phyloP scores from a whole-genome alignment of 2,797 vertebrate species.

The Apogon hyalosoma region DNA sequence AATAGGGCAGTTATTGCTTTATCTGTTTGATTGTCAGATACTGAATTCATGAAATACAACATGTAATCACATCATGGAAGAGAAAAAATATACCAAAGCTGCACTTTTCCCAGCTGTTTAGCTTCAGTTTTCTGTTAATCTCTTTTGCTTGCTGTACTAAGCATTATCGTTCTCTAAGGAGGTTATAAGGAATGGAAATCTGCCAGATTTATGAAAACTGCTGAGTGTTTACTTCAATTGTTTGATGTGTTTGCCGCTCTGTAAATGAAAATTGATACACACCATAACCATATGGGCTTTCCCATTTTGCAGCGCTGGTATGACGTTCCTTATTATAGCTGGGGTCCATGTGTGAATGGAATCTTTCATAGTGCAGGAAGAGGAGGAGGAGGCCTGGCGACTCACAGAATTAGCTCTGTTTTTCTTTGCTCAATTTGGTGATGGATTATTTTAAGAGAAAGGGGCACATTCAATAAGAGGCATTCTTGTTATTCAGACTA shows the following conservation, averaged over 20 bases:
- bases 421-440: slow-evolving; percentile 82
- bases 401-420: slow-evolving; percentile 82
- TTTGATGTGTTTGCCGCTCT: slow-evolving; percentile 60
- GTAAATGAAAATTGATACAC: slow-evolving; percentile 73
- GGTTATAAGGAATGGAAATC: slow-evolving; percentile 51
- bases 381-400: slow-evolving; percentile 75
- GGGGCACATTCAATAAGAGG: slow-evolving; percentile 71
- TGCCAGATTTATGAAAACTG: slow-evolving; percentile 47
- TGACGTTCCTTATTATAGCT: slow-evolving; percentile 71
- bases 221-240: slow-evolving; percentile 60
- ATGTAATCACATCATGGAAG: slow-evolving; percentile 12
- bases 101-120: slow-evolving; percentile 24
- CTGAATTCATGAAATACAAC: slow-evolving; percentile 30
- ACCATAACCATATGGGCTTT: slow-evolving; percentile 71
- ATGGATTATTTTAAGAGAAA: slow-evolving; percentile 83
- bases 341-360: slow-evolving; percentile 77
- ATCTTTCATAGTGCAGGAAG: slow-evolving; percentile 82
- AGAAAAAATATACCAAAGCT: slow-evolving; percentile 8
- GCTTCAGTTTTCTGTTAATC: slow-evolving; percentile 6
- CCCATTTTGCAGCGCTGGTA: slow-evolving; percentile 51
- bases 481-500: slow-evolving; percentile 75
- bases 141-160: slow-evolving; percentile 28
- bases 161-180: slow-evolving; percentile 6
- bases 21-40: slow-evolving; percentile 48
- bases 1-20: slow-evolving; percentile 30